A percentile compares a stretch with the other conserved stretches of the same genome.
These are phyloP conservation scores for Drepana arcuata DNA, from an alignment of 1,140 invertebrate species.

Conservation along the genomic window DNA sequence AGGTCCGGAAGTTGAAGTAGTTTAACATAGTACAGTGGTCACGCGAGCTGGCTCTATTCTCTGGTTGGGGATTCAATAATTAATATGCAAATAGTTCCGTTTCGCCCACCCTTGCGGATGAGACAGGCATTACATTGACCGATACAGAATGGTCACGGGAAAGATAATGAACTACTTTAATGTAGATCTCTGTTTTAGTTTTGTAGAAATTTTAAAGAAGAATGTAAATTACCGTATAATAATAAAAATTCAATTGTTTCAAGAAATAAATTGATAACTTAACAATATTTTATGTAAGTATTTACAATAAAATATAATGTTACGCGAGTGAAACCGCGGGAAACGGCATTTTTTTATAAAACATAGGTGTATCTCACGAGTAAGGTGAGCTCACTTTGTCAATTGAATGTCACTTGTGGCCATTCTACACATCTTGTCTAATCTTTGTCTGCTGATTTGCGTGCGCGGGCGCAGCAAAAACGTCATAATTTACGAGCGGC, in stretches of 20 bases:
- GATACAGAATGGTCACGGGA: too few relatives aligned
- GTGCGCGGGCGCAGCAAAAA: conserved; percentile 48
- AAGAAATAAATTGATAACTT: too few relatives aligned
- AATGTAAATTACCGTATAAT: neutral
- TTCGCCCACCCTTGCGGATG: conserved; percentile 43
- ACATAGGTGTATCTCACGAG: too few relatives aligned
- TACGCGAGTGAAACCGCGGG: too few relatives aligned
- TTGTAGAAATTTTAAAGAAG: neutral
- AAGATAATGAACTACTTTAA: conserved; percentile 8
- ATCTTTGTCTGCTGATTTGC: conserved; percentile 31
- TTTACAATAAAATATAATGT: too few relatives aligned
- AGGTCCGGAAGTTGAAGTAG: too few relatives aligned
- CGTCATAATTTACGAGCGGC: conserved; percentile 40
- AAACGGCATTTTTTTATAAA: too few relatives aligned
- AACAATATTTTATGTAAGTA: too few relatives aligned
- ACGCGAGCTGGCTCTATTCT: conserved; percentile 34
- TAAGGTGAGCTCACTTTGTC: too few relatives aligned
- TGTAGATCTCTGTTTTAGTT: neutral
- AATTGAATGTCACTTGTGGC: too few relatives aligned
- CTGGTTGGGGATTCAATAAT: conserved; percentile 42
- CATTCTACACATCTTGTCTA: conserved; percentile 1
- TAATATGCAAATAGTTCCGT: conserved; percentile 55
- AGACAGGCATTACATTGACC: conserved; percentile 43
- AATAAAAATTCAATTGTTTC: too few relatives aligned
- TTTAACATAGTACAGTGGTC: too few relatives aligned